A percentile compares a stretch with the other conserved stretches of the same genome.
These are phyloP conservation scores for Julus scanicus DNA, from an alignment of 2,888 invertebrate species.

Conservation along the genomic window DNA sequence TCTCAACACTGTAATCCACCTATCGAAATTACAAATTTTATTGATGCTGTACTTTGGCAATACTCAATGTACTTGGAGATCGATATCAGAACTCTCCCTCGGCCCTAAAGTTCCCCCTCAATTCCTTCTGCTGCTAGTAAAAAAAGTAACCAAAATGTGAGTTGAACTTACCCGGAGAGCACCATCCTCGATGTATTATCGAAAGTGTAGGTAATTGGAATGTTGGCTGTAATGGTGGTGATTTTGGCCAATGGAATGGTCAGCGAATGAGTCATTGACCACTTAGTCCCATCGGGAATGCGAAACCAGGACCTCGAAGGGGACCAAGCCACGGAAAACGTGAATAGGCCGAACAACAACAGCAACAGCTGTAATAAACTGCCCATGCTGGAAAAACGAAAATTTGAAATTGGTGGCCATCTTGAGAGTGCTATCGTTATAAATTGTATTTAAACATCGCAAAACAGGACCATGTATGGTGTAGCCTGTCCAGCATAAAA, in stretches of 20 bases:
- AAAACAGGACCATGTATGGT: neutral
- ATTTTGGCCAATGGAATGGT: slow-evolving; percentile 52
- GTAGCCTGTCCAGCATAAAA: neutral
- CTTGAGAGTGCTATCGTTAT: neutral
- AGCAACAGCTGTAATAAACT: neutral
- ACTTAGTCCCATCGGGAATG: slow-evolving; percentile 53
- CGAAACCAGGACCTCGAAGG: slow-evolving; percentile 49
- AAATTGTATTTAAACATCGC: neutral
- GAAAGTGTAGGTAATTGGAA: slow-evolving; percentile 55
- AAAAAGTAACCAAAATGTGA: neutral
- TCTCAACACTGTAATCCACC: too few relatives aligned
- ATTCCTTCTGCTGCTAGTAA: neutral
- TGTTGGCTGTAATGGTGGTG: slow-evolving; percentile 50
- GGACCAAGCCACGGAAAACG: neutral
- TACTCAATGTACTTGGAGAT: too few relatives aligned
- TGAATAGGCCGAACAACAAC: neutral
- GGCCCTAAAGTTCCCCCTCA: too few relatives aligned
- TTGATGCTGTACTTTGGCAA: too few relatives aligned
- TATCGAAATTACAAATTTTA: too few relatives aligned
- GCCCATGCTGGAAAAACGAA: slow-evolving; percentile 24
- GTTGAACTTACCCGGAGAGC: slow-evolving; percentile 32
- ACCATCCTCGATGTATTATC: slow-evolving; percentile 51
- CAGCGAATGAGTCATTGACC: slow-evolving; percentile 54
- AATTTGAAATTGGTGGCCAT: neutral
- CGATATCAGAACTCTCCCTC: too few relatives aligned